These are phyloP conservation scores for Sarcophaga caerulescens DNA, from an alignment of 2,888 invertebrate species.

Conservation along the genomic window DNA sequence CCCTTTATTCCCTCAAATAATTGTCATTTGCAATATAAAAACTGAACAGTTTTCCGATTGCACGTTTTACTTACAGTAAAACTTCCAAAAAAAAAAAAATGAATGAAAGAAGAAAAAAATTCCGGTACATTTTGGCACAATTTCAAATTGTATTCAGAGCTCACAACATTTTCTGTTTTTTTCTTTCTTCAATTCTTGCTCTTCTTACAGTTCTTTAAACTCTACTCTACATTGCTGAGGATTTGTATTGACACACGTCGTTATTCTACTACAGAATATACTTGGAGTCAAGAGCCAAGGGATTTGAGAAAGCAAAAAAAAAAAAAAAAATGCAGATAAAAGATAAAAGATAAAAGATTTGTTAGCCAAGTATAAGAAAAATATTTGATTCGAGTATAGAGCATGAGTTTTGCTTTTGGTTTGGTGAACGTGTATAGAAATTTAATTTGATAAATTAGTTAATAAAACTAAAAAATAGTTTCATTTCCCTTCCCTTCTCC, in stretches of 20 bases:
- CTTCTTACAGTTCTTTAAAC: not conserved
- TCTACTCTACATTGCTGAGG: not conserved
- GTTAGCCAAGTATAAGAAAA: not conserved
- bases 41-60: not conserved
- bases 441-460: conserved; percentile 46
- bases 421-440: conserved; percentile 29
- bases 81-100: not conserved
- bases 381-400: not conserved
- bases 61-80: not conserved
- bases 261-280: conserved; percentile 5
- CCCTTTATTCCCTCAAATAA: not conserved
- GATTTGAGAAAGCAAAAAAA: not conserved
- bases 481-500: not conserved
- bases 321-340: no score
- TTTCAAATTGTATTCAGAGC: conserved; percentile 55
- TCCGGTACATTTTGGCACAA: conserved; percentile 56
- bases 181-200: not conserved
- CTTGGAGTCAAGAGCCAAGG: conserved; percentile 7
- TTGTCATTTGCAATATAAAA: not conserved
- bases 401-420: not conserved
- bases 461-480: conserved; percentile 18
- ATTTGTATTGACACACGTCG: not conserved
- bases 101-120: not conserved
- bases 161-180: not conserved
- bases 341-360: not conserved